Evolutionary conservation across 2,888 invertebrate species (phyloP).

Genomic region (Drosophila yooni): DNA sequence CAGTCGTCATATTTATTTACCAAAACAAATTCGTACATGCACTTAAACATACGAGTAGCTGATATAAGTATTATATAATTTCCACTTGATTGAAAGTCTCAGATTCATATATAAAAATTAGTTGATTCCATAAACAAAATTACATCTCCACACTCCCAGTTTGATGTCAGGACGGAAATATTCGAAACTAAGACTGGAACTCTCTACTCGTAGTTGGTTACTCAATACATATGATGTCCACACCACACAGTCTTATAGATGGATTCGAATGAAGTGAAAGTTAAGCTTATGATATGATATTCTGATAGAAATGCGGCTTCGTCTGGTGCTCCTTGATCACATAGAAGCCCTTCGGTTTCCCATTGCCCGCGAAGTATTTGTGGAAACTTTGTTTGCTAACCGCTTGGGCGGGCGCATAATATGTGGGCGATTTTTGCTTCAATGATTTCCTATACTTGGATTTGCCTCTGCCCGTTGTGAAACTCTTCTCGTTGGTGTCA

Average conservation of each 20-base stretch:
- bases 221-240: slow-evolving; percentile 40
- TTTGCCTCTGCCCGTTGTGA: slow-evolving; percentile 84
- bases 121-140: slow-evolving; percentile 23
- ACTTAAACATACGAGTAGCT: slow-evolving; percentile 59
- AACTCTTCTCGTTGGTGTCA: slow-evolving; percentile 84
- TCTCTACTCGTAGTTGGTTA: slow-evolving; percentile 29
- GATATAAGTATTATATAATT: slow-evolving; percentile 40
- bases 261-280: slow-evolving; percentile 26
- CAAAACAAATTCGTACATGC: slow-evolving; percentile 72
- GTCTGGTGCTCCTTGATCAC: slow-evolving; percentile 93
- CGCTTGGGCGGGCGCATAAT: slow-evolving; percentile 90
- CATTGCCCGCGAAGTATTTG: slow-evolving; percentile 93
- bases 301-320: slow-evolving; percentile 89
- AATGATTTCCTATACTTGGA: slow-evolving; percentile 84
- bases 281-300: slow-evolving; percentile 88
- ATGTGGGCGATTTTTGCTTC: slow-evolving; percentile 88
- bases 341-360: slow-evolving; percentile 94
- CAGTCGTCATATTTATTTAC: slow-evolving; percentile 70
- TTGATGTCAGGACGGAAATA: slow-evolving; percentile 56
- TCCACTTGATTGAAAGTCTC: slow-evolving; percentile 51
- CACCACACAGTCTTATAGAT: slow-evolving; percentile 66
- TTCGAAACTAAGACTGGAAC: slow-evolving; percentile 40
- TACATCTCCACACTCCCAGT: neutral
- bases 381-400: slow-evolving; percentile 87
- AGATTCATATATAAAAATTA: neutral